Percentiles rank a stretch among this genome's conserved stretches.
phyloP scores from a whole-genome alignment of 1,140 invertebrate species.

The Aphidius ervi region DNA sequence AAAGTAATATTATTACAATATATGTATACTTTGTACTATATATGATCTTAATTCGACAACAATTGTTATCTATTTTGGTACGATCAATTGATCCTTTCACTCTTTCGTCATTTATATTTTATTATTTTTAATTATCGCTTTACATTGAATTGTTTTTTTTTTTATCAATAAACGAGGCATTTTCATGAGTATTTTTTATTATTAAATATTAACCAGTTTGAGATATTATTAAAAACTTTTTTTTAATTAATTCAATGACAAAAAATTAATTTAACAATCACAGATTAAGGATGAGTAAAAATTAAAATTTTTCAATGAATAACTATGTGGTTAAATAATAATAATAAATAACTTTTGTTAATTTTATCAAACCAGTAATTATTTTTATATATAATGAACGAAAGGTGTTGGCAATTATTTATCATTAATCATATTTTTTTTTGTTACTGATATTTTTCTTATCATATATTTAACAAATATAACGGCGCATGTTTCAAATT shows the following conservation, averaged over 20 bases:
- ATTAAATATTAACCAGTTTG: background rate
- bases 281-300: background rate
- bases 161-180: background rate
- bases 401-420: background rate
- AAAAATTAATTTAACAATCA: slow-evolving; percentile 3
- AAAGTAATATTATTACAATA: slow-evolving; percentile 49
- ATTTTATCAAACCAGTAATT: too few species aligned
- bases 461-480: slow-evolving; percentile 6
- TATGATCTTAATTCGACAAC: slow-evolving; percentile 50
- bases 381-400: too few species aligned
- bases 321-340: background rate
- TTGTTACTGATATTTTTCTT: background rate
- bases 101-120: background rate
- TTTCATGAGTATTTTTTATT: background rate
- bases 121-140: slow-evolving; percentile 14
- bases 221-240: background rate
- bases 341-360: background rate
- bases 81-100: slow-evolving; percentile 30
- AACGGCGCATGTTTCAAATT: slow-evolving; percentile 8
- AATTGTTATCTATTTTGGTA: slow-evolving; percentile 38
- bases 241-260: background rate
- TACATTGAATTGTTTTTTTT: background rate
- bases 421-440: background rate
- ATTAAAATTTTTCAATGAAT: background rate
- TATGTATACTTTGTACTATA: slow-evolving; percentile 56